Evolutionary conservation across 2,797 vertebrate genomes (phyloP), one percentile per base, ranked within the genome.

Genomic region (Cynodonichthys magdalenae): DNA sequence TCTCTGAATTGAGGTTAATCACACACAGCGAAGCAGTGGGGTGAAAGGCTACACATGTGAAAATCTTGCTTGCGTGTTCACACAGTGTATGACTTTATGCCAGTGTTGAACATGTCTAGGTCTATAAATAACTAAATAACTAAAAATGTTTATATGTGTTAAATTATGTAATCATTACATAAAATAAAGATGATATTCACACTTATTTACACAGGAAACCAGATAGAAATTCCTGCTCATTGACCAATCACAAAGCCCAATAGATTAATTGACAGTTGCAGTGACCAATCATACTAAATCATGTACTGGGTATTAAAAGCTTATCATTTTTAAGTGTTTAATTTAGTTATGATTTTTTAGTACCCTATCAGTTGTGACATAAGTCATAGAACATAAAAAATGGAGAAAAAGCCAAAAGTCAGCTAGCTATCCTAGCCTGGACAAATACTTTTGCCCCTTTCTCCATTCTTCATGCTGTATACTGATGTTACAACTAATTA

Each of bases 171-270:
- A 47, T 83, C 42, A 48, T 73, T 86, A 68, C 75, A 69, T 85
- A 86, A 80, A 83, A 82, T 89, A 86, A 86, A 83, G 75, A 88
- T 80, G 52, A 53, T 88, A 83, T 91, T 85, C 92, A 92, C 88
- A 92, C 86, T 87, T 83, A 88, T 84, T 75, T 89, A 89, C 79
- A 90, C 71, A 81, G 55, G 66, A 81, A 56, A 54, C 62, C 54
- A 70, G 49, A 75, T 42, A 7, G 19, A 53, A 29, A 47, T 53
- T 59, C 14, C n/a, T 53, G 57, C 5, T 53, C 9, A 17, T 24
- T 53, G 60, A 69, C 71, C 81, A 52, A 51, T 76, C 65, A 80
- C 61, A 66, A 64, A 75, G 74, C 77, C 69, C 65, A 44, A 57
- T 70, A 36, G 27, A 62, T 59, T 76, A 58, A 82, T 53, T 71